Conservation (phyloP, 2,113 vertebrate species). For the Corythaixoides concolor region DNA sequence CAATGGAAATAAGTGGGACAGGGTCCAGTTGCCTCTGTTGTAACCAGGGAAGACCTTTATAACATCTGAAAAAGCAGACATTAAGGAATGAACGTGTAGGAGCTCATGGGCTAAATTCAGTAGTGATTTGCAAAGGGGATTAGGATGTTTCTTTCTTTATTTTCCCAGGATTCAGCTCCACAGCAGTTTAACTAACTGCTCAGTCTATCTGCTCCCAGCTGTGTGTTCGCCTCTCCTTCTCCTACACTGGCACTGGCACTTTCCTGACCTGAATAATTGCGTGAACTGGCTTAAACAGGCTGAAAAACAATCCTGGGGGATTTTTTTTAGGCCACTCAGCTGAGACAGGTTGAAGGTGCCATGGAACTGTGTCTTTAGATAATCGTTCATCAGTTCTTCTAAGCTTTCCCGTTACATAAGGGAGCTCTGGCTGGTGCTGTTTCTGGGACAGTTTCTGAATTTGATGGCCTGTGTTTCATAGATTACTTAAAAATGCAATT, state of each 20-base stretch:
- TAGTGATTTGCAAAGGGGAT: neutral
- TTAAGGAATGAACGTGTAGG: neutral
- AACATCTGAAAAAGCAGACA: neutral
- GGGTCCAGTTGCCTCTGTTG: neutral
- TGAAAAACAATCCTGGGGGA: neutral
- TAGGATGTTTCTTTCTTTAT: neutral
- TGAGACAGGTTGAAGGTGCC: neutral
- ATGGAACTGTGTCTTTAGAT: neutral
- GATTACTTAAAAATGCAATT: neutral
- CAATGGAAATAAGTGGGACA: neutral
- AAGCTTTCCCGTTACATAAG: neutral
- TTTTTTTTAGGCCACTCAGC: constrained; percentile 5
- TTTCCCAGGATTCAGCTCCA: neutral
- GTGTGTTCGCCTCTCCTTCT: neutral
- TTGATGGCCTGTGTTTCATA: neutral
- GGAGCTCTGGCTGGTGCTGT: neutral
- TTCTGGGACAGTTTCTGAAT: neutral
- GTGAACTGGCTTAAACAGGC: neutral
- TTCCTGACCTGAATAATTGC: neutral
- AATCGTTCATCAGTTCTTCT: neutral
- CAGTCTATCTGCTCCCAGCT: neutral
- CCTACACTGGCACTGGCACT: neutral
- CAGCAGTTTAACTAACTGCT: neutral
- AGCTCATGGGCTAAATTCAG: neutral
- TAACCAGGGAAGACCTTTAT: neutral